Conservation (phyloP, 2,888 invertebrate species). For the Andricus curvator region DNA sequence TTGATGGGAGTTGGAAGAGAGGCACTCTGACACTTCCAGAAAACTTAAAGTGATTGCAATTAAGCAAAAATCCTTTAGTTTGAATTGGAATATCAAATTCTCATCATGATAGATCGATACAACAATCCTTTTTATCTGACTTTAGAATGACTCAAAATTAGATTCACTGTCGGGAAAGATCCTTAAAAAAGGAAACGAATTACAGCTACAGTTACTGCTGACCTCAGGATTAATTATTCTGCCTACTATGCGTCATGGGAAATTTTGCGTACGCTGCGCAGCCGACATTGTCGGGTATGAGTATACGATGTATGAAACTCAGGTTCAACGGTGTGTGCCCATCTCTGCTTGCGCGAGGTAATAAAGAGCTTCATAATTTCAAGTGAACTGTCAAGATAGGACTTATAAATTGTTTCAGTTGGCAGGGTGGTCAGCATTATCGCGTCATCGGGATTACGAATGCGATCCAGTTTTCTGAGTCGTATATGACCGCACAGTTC, state of each 20-base stretch:
- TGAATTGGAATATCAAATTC: too few species aligned
- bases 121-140: too few species aligned
- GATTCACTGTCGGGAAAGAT: too few species aligned
- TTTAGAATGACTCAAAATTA: too few species aligned
- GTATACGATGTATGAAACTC: not conserved
- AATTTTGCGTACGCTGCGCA: slow-evolving; percentile 10
- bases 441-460: slow-evolving; percentile 71
- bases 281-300: not conserved
- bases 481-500: slow-evolving; percentile 27
- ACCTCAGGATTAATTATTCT: too few species aligned
- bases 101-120: too few species aligned
- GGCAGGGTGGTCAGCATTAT: slow-evolving; percentile 69
- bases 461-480: slow-evolving; percentile 41
- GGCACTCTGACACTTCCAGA: too few species aligned
- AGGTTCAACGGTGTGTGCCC: not conserved
- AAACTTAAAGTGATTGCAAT: too few species aligned
- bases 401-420: slow-evolving; percentile 68
- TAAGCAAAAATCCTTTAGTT: too few species aligned
- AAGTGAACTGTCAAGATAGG: slow-evolving; percentile 28
- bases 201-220: too few species aligned
- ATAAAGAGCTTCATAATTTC: slow-evolving; percentile 39
- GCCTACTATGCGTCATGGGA: not conserved
- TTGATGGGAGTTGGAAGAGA: too few species aligned
- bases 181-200: too few species aligned
- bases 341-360: slow-evolving; percentile 1